phyloP scores from a whole-genome alignment of 2,797 vertebrate species.

The Diglossa cyanea region DNA sequence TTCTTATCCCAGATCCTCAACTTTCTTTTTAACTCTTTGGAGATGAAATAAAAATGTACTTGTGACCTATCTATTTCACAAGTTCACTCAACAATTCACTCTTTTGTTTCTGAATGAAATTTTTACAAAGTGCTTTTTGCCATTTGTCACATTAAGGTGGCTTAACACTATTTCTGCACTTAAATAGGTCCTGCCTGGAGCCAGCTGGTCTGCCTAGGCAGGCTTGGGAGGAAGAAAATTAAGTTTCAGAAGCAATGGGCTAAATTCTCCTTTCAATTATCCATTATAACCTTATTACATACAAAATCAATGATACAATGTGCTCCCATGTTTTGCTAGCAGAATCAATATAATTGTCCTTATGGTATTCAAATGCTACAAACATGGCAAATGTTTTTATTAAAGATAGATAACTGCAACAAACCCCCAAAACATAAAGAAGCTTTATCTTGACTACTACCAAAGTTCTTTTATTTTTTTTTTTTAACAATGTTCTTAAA shows the following conservation, averaged over 20 bases:
- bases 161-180: slow-evolving; percentile 20
- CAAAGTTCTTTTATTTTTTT: too few species aligned
- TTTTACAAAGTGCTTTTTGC: slow-evolving; percentile 16
- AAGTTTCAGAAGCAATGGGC: slow-evolving; percentile 47
- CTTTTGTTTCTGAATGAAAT: background rate
- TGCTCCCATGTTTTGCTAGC: slow-evolving; percentile 12
- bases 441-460: background rate
- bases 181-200: slow-evolving; percentile 37
- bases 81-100: background rate
- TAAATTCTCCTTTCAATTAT: slow-evolving; percentile 65
- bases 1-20: background rate
- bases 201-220: slow-evolving; percentile 40
- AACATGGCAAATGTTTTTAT: slow-evolving; percentile 20
- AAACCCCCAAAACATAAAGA: background rate
- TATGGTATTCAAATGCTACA: slow-evolving; percentile 32
- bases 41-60: background rate
- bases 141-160: slow-evolving; percentile 29
- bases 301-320: slow-evolving; percentile 49
- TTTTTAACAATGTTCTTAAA: too few species aligned
- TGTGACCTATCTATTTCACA: background rate
- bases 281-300: slow-evolving; percentile 41
- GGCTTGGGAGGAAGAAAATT: slow-evolving; percentile 37
- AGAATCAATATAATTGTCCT: slow-evolving; percentile 25
- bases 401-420: background rate
- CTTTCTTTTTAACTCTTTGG: background rate